These are phyloP conservation scores for Dromococcyx pavoninus DNA, from an alignment of 2,797 vertebrate species.

Conservation along the genomic window DNA sequence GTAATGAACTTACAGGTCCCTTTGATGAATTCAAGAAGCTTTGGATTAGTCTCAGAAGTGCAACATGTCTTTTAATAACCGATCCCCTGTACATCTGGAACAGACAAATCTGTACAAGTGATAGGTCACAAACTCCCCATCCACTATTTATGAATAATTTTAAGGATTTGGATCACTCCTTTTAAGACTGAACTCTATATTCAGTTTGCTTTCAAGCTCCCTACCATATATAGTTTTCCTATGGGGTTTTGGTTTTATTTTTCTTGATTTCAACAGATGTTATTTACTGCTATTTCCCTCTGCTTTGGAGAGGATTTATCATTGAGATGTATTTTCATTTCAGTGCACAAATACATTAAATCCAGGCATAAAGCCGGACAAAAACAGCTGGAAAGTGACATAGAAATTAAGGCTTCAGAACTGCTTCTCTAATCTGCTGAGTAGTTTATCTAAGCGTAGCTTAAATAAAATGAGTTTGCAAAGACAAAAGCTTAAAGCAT, in stretches of 20 bases:
- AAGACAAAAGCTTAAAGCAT: slow-evolving; percentile 64
- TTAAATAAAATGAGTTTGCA: slow-evolving; percentile 67
- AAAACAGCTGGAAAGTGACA: slow-evolving; percentile 69
- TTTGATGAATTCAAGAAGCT: not conserved
- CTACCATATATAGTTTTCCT: not conserved
- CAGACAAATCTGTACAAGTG: not conserved
- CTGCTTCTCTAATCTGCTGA: slow-evolving; percentile 57
- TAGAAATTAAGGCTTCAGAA: slow-evolving; percentile 62
- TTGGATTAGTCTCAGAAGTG: not conserved
- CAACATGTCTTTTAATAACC: not conserved
- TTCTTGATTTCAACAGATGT: slow-evolving; percentile 40
- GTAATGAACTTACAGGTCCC: not conserved
- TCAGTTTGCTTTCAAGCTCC: slow-evolving; percentile 20
- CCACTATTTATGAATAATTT: not conserved
- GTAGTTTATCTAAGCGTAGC: slow-evolving; percentile 67
- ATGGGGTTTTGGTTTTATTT: slow-evolving; percentile 43
- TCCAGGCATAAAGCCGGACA: slow-evolving; percentile 43
- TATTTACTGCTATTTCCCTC: slow-evolving; percentile 53
- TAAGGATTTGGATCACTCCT: slow-evolving; percentile 21
- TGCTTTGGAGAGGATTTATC: slow-evolving; percentile 57
- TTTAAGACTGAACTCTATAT: not conserved
- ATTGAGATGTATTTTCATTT: slow-evolving; percentile 51
- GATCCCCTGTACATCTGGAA: not conserved
- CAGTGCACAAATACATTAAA: slow-evolving; percentile 49
- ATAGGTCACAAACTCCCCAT: not conserved